A percentile compares a stretch with the other conserved stretches of the same genome.
phyloP scores from a whole-genome alignment of 2,888 invertebrate species.

The Melanophora roralis region DNA sequence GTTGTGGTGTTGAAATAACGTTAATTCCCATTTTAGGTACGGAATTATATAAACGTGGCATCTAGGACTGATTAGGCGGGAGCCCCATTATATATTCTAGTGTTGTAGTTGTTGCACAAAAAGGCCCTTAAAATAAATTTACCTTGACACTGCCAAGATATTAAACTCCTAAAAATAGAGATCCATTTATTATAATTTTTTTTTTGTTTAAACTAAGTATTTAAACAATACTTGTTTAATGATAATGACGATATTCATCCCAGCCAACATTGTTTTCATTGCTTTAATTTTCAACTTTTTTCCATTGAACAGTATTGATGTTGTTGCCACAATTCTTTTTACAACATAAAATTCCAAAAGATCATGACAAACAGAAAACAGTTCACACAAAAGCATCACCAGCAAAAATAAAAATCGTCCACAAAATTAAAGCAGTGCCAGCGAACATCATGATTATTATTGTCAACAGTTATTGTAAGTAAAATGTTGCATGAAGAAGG shows the following conservation, averaged over 20 bases:
- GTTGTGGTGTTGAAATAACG: too few species aligned
- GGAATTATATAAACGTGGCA: too few species aligned
- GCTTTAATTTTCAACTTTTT: constrained; percentile 1
- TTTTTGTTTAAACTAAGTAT: too few species aligned
- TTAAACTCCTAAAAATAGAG: neutral
- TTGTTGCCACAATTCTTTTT: constrained; percentile 23
- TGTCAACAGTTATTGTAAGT: constrained; percentile 19
- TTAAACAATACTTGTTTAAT: constrained; percentile 7
- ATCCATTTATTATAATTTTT: too few species aligned
- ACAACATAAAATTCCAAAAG: constrained; percentile 48
- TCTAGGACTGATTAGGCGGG: too few species aligned
- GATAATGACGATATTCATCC: constrained; percentile 16
- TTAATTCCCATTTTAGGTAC: too few species aligned
- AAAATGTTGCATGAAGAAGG: constrained; percentile 7
- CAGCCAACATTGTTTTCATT: constrained; percentile 2
- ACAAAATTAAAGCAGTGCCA: constrained; percentile 21
- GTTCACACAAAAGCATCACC: neutral
- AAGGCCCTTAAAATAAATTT: too few species aligned
- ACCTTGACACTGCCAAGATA: too few species aligned
- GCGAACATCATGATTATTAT: constrained; percentile 20
- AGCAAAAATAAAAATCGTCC: constrained; percentile 7
- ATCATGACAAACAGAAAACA: constrained; percentile 38
- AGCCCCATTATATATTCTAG: too few species aligned
- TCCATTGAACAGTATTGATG: constrained; percentile 14
- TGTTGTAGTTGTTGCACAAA: too few species aligned